Evolutionary conservation across 2,113 vertebrate genomes (phyloP), one percentile per base, ranked within the genome.

Genomic region (Mixornis gularis): DNA sequence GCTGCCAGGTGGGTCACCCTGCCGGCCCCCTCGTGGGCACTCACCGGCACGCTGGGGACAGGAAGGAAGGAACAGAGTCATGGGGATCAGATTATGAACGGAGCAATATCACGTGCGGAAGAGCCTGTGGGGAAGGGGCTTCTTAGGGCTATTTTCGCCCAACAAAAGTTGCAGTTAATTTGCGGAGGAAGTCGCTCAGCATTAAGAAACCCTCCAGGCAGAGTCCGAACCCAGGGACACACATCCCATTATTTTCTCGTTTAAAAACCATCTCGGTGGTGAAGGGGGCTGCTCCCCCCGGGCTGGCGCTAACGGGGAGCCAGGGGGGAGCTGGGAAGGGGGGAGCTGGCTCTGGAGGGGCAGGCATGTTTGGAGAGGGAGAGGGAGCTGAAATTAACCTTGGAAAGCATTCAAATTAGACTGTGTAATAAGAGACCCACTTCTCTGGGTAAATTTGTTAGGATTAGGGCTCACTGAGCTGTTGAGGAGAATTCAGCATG

Each of bases 361-460:
- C 43, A 90, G 74, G 59, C 48, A 0, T 22, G 13, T 81, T 95
- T 84, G 74, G 91, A 94, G 87, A 90, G 94, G 85, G 90, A 89
- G 92, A 90, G 88, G 80, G 95, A 96, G 82, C 87, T 69, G 94
- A 96, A 96, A 96, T 97, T 95, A 96, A 96, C 92, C 95, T 96
- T 97, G 96, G 96, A 96, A 96, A 89, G 93, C 92, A 84, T 95
- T 97, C 96, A 96, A 95, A 97, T 97, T 93, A 95, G 90, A 80
- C 95, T 91, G 73, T 97, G 96, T 97, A 97, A 97, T 96, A 96
- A 82, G 96, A 97, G 95, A 96, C 87, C 95, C 95, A 96, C 96
- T 97, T 96, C 95, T 96, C 93, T 79, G 96, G 95, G 95, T 95
- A 96, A 97, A 97, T 97, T 96, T 96, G 96, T 96, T 97, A 96